Conservation (phyloP, 2,113 vertebrate genomes). For the Isurus oxyrinchus region DNA sequence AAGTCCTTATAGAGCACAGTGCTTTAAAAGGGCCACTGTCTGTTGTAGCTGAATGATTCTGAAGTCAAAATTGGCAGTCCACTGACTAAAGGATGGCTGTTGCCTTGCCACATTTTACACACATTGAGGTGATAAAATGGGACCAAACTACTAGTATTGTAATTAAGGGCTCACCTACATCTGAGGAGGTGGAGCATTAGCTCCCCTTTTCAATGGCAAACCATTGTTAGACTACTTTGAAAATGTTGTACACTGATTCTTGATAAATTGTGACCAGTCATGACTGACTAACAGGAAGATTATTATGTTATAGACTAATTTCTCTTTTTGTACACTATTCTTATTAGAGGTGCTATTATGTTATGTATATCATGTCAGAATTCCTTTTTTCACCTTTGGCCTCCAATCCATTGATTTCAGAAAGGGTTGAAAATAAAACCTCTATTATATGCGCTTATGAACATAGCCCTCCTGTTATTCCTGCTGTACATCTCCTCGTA, state of each 20-base stretch:
- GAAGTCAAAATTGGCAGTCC: neutral
- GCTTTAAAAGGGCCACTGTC: neutral
- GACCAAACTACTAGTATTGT: neutral
- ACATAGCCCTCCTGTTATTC: constrained; percentile 1
- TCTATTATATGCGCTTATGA: neutral
- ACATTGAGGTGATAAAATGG: neutral
- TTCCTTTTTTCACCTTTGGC: too few species aligned
- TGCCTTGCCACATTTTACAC: neutral
- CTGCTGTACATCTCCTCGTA: constrained; percentile 4
- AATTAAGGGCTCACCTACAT: neutral
- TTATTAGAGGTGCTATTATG: neutral
- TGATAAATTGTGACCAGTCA: neutral
- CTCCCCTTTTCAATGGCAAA: neutral
- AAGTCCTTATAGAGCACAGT: neutral
- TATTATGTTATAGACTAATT: neutral
- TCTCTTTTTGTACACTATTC: neutral
- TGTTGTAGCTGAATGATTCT: neutral
- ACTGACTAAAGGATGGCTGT: neutral
- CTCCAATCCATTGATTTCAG: neutral
- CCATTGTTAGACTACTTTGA: neutral
- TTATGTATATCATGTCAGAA: neutral
- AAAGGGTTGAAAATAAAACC: neutral
- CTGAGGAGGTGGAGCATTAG: neutral
- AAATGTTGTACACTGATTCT: neutral
- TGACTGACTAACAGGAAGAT: neutral